These are phyloP conservation scores for Agonopterix alstromeriana DNA, from an alignment of 2,888 invertebrate genomes.

Conservation along the genomic window DNA sequence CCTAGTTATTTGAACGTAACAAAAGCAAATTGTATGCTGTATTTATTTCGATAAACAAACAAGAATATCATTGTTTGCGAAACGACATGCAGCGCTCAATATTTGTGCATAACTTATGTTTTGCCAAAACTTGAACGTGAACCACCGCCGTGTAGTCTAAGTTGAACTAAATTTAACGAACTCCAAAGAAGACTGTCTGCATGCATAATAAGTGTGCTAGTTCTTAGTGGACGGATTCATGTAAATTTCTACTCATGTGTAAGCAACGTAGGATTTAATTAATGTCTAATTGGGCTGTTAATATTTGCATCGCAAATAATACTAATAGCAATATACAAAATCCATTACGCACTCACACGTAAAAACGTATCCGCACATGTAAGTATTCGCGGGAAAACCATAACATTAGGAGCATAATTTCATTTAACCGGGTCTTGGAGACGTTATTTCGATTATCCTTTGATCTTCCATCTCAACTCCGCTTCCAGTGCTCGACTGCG, in stretches of 20 bases:
- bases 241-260: too few relatives aligned
- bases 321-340: too few relatives aligned
- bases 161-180: constrained; percentile 1
- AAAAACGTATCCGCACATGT: neutral
- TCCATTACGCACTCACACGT: too few relatives aligned
- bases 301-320: too few relatives aligned
- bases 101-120: neutral
- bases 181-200: constrained; percentile 3
- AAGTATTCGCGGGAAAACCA: neutral
- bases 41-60: too few relatives aligned
- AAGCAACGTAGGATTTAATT: too few relatives aligned
- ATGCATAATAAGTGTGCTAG: constrained; percentile 1
- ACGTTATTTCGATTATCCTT: constrained; percentile 45
- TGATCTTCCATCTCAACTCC: constrained; percentile 43
- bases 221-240: neutral
- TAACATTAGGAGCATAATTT: constrained; percentile 34
- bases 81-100: too few relatives aligned
- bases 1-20: too few relatives aligned
- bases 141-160: neutral
- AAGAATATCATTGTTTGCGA: too few relatives aligned
- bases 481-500: constrained; percentile 30
- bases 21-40: too few relatives aligned
- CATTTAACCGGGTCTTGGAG: constrained; percentile 39
- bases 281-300: too few relatives aligned
- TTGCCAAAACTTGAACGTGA: constrained; percentile 1